These are phyloP conservation scores for Candidula unifasciata DNA, from an alignment of 2,888 invertebrate species.

Conservation along the genomic window DNA sequence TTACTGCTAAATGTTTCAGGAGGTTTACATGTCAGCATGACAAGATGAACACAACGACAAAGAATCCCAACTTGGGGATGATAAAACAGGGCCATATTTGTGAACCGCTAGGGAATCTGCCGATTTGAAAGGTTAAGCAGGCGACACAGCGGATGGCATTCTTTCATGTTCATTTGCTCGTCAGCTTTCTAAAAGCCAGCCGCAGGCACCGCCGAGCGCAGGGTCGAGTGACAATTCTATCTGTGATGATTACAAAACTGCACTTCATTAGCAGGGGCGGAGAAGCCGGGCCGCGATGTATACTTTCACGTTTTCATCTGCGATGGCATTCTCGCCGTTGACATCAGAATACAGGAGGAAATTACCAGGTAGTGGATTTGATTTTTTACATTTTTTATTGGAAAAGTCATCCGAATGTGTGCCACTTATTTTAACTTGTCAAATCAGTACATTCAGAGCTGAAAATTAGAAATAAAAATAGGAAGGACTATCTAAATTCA, in stretches of 20 bases:
- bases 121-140: conserved; percentile 26
- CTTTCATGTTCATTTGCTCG: conserved; percentile 28
- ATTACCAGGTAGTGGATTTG: too few species aligned
- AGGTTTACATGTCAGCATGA: not conserved
- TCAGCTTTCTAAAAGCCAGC: conserved; percentile 17
- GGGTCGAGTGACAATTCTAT: not conserved
- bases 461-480: too few species aligned
- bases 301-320: not conserved
- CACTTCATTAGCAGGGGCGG: conserved; percentile 4
- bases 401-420: too few species aligned
- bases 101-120: conserved; percentile 9
- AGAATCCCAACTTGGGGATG: not conserved
- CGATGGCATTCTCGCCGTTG: not conserved
- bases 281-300: not conserved
- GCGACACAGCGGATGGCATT: not conserved
- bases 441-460: too few species aligned
- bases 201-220: not conserved
- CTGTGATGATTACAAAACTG: not conserved
- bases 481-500: too few species aligned
- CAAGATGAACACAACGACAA: not conserved
- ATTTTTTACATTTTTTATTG: too few species aligned
- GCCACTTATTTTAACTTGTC: too few species aligned
- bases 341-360: not conserved
- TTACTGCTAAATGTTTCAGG: not conserved
- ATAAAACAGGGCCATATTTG: conserved; percentile 6